Evolutionary conservation across 1,140 invertebrate species (phyloP), one percentile per base, ranked within the genome.

Genomic region (Trachymyrmex septentrionalis): DNA sequence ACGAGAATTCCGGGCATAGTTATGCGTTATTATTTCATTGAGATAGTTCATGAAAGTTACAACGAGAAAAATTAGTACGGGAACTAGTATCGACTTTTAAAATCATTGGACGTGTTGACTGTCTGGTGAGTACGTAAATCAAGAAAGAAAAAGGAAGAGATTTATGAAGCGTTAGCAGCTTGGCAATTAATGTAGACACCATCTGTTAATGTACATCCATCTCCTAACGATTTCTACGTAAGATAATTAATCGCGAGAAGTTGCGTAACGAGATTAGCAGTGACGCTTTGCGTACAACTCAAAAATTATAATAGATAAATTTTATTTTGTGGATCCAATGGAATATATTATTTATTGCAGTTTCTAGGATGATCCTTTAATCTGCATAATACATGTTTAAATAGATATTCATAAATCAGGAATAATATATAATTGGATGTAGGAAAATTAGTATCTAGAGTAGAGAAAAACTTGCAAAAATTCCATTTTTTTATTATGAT

Each of bases 11-110:
- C 48, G 34, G 24, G 19, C 73, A 21, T 48, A 14, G 16, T 4
- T 24, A 21, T 3, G 30, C 63, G 63, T 71, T 55, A 81, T 81
- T 81, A 55, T 57, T 71, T 53, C 64, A 69, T 81, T 38, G 77
- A 67, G 19, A 57, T 44, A 71, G 16, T 81, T 81, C 16, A 24
- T 38, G n/a, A 30, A 55, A 71, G n/a, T 16, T 24, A 0, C 2
- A 44, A 27, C 12, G 10, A 80, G 16, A 55, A 9, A 34, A n/a
- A 57, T 81, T 27, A 44, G n/a, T 34, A 24, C 44, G n/a, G 64
- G 16, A 81, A 81, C 9, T 10, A 14, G n/a, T 10, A 3, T 19
- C 38, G 21, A 21, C 30, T 53, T 81, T 44, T 57, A 30, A 38
- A 24, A 38, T 34, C 21, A 61, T 24, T 0, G 21, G 16, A 27